Conservation (phyloP, 2,113 vertebrate species). For the Dasyprocta punctata region DNA sequence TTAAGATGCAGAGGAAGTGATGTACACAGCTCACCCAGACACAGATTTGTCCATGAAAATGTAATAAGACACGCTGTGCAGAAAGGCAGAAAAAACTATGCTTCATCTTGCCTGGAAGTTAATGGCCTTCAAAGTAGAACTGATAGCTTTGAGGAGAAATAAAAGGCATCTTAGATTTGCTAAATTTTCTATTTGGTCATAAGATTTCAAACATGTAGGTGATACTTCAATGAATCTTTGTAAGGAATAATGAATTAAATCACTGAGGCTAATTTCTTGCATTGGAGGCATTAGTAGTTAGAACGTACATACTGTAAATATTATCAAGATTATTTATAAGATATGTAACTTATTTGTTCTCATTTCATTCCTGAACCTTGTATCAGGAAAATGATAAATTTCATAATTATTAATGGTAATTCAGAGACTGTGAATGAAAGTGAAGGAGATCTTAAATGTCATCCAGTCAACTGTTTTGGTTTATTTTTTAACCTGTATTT, state of each 20-base stretch:
- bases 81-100: background rate
- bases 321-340: background rate
- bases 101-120: background rate
- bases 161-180: background rate
- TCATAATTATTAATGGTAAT: background rate
- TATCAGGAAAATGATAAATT: background rate
- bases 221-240: background rate
- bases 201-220: slow-evolving; percentile 5
- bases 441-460: slow-evolving; percentile 4
- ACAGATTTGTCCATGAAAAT: background rate
- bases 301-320: background rate
- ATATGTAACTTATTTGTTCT: background rate
- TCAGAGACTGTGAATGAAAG: background rate
- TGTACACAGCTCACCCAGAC: background rate
- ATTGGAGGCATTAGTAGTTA: slow-evolving; percentile 11
- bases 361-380: slow-evolving; percentile 22
- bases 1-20: background rate
- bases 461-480: background rate
- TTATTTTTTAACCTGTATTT: background rate
- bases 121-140: background rate
- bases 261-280: background rate
- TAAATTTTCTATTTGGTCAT: background rate
- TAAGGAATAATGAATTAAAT: slow-evolving; percentile 15
- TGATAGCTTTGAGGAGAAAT: background rate
- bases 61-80: background rate